Evolutionary conservation across 1,140 invertebrate genomes (phyloP), one percentile per base, ranked within the genome.

Genomic region (Drosophila repletoides): DNA sequence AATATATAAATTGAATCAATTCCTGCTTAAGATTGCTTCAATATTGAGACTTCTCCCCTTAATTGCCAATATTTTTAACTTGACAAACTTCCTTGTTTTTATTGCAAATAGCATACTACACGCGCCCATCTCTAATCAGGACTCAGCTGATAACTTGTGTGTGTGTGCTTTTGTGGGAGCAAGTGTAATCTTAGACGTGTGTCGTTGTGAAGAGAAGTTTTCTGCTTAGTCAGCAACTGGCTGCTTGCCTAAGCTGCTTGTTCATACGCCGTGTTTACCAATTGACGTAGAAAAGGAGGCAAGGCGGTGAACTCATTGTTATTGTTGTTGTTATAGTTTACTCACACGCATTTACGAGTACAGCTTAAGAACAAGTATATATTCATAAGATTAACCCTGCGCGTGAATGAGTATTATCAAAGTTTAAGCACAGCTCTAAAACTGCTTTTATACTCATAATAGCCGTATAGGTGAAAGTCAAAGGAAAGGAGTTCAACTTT

Each of bases 171-270:
- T 38, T 17, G 43, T 12, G 56, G 0, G 9, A 5, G 29, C 1
- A 21, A 5, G 22, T 48, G 53, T 66, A 59, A 66, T 66, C 55
- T 59, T 28, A 49, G 36, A 66, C 55, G 43, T 43, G 34, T 49
- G 24, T 48, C 52, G 33, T 46, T 65, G 7, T 58, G 17, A n/a
- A n/a, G n/a, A 31, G 26, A 65, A 58, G 41, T 64, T 46, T 56
- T 56, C 40, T 24, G 61, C 61, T 64, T 56, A 64, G 61, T 64
- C 52, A 64, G 51, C 53, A 3, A 38, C 26, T 51, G 45, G 34
- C 26, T 56, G 10, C 1, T n/a, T 29, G 61, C 9, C 19, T 56
- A 46, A 56, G 21, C 49, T 45, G 21, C 15, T 46, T 46, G 19
- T 38, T 14, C 55, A 46, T 48, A 59, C 55, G 41, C 21, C 40